A percentile compares a stretch with the other conserved stretches of the same genome.
These are phyloP conservation scores for Charina bottae DNA, from an alignment of 2,113 vertebrate species.

Conservation along the genomic window DNA sequence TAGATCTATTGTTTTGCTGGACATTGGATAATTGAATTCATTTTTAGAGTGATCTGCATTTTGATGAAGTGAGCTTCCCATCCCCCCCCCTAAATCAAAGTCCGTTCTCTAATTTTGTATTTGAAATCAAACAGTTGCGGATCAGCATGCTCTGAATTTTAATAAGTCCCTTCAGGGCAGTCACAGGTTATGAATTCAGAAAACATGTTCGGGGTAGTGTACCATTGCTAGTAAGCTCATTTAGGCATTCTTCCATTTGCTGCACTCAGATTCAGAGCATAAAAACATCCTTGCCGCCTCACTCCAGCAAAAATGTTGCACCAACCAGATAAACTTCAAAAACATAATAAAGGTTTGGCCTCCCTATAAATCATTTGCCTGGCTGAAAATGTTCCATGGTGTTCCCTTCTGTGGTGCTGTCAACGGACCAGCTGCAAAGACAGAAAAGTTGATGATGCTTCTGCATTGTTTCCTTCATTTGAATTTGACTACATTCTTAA, in stretches of 20 bases:
- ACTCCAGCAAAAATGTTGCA: slow-evolving; percentile 41
- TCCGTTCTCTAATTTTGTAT: slow-evolving; percentile 58
- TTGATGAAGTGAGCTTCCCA: slow-evolving; percentile 26
- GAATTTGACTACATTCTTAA: slow-evolving; percentile 6
- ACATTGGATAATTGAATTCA: slow-evolving; percentile 41
- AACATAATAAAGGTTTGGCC: slow-evolving; percentile 25
- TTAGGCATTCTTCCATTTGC: slow-evolving; percentile 39
- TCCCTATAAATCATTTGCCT: slow-evolving; percentile 5
- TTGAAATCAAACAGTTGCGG: slow-evolving; percentile 67
- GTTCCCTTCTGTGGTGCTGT: neutral
- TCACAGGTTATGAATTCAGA: slow-evolving; percentile 66
- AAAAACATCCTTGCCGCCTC: slow-evolving; percentile 37
- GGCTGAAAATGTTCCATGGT: neutral
- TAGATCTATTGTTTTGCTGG: slow-evolving; percentile 26
- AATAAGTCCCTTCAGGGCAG: slow-evolving; percentile 67
- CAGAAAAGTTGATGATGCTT: neutral
- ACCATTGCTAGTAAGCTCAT: slow-evolving; percentile 30
- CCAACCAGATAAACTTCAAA: slow-evolving; percentile 21
- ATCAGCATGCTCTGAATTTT: slow-evolving; percentile 71
- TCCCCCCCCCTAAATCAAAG: slow-evolving; percentile 57
- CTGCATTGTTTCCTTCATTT: neutral
- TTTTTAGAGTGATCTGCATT: slow-evolving; percentile 49
- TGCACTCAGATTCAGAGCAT: slow-evolving; percentile 12
- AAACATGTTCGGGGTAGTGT: slow-evolving; percentile 35
- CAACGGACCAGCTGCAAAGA: neutral